Evolutionary conservation across 2,888 invertebrate species (phyloP).

Genomic region (Cheilosia urbana): DNA sequence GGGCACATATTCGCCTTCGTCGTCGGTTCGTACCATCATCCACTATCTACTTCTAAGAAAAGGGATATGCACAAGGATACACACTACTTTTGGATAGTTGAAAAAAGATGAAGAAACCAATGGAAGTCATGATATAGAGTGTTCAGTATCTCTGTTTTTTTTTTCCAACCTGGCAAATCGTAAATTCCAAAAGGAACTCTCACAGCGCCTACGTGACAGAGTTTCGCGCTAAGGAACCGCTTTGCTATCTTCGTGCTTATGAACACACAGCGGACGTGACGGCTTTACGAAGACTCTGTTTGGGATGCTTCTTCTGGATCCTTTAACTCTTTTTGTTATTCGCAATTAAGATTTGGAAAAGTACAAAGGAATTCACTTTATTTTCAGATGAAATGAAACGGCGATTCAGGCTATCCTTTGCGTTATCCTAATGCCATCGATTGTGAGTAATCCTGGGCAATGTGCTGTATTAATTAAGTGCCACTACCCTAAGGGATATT

Average conservation of each 20-base stretch:
- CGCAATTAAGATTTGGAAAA: slow-evolving; percentile 71
- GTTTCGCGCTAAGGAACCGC: slow-evolving; percentile 29
- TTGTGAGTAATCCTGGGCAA: slow-evolving; percentile 35
- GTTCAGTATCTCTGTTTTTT: slow-evolving; percentile 49
- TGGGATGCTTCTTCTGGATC: slow-evolving; percentile 35
- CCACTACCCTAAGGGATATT: slow-evolving; percentile 49
- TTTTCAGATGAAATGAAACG: slow-evolving; percentile 34
- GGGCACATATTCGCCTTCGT: slow-evolving; percentile 16
- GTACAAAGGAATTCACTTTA: slow-evolving; percentile 69
- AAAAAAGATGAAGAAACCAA: slow-evolving; percentile 5
- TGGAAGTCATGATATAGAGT: slow-evolving; percentile 63
- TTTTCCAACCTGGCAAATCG: slow-evolving; percentile 45
- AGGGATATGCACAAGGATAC: background rate
- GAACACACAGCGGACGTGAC: slow-evolving; percentile 58
- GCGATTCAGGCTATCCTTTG: slow-evolving; percentile 7
- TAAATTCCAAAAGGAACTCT: slow-evolving; percentile 68
- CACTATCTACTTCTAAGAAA: background rate
- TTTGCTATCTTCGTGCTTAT: slow-evolving; percentile 47
- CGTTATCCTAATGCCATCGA: slow-evolving; percentile 54
- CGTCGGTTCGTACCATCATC: background rate
- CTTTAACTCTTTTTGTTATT: slow-evolving; percentile 60
- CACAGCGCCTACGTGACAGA: slow-evolving; percentile 64
- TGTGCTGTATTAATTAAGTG: slow-evolving; percentile 51
- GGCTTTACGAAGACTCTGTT: slow-evolving; percentile 43
- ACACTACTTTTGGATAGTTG: slow-evolving; percentile 39